A percentile compares a stretch with the other conserved stretches of the same genome.
phyloP scores from a whole-genome alignment of 2,888 invertebrate species.

The Drosophila silvestris region DNA sequence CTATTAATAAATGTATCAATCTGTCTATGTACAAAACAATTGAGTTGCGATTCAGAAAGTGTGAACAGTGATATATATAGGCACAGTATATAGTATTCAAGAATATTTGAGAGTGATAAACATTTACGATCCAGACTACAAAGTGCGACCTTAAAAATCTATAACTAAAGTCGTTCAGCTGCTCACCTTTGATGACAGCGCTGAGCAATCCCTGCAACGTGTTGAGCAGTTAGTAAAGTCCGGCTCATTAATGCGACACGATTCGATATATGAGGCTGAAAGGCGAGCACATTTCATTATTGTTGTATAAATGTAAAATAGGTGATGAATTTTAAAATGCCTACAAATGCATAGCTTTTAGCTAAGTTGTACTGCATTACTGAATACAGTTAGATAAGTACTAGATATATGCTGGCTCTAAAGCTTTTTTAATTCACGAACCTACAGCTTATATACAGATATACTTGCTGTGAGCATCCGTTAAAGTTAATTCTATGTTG shows the following conservation, averaged over 20 bases:
- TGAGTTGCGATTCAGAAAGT: background rate
- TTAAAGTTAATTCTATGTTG: constrained; percentile 21
- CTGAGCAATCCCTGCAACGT: constrained; percentile 86
- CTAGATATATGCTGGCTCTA: background rate
- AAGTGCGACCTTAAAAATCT: constrained; percentile 2
- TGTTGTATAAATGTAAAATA: background rate
- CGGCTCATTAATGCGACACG: constrained; percentile 88
- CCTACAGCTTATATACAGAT: background rate
- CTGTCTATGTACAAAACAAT: background rate
- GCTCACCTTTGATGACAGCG: constrained; percentile 86
- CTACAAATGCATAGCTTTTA: constrained; percentile 14
- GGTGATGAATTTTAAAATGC: constrained; percentile 46
- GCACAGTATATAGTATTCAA: background rate
- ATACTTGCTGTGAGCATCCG: background rate
- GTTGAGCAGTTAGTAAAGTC: constrained; percentile 89
- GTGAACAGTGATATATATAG: background rate
- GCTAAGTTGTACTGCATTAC: constrained; percentile 2
- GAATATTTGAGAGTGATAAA: background rate
- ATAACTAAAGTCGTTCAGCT: constrained; percentile 9
- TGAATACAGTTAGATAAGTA: background rate
- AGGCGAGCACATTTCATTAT: constrained; percentile 3
- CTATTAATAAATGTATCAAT: background rate
- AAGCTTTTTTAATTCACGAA: background rate
- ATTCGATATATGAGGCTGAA: constrained; percentile 89
- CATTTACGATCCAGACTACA: constrained; percentile 1